Base-by-base conservation (phyloP, 1,140 invertebrate species). In the Drosophila nebulosa region DNA sequence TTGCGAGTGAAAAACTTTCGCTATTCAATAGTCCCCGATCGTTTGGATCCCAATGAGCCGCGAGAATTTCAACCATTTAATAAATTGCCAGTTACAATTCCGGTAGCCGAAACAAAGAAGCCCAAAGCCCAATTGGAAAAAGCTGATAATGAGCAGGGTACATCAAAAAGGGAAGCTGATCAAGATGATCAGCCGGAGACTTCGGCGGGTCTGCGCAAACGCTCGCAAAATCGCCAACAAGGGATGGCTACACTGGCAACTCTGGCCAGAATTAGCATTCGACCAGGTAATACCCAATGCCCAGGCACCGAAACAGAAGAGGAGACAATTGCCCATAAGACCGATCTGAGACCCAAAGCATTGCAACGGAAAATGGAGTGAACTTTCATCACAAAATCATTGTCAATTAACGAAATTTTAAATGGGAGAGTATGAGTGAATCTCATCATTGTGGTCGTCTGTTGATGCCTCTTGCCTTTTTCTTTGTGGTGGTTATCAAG, bases 1-100 rank as follows among this genome's bases (percentile, higher is more conserved):
- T 26, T 86, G 22, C 64, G 67, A 10, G 51, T 86, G 0, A 70
- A 57, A 16, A 61, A 86, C 50, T 69, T 52, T 36, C 83, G 83
- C 4, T 86, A 86, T 3, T 88, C 81, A 3, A 71, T 78, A 16
- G 69, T 64, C 0, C 21, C 26, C 0, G 70, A 18, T 55, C 63
- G 53, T 12, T 35, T 74, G 26, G 81, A 79, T 9, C 58, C 61
- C 0, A 52, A 36, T 21, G 69, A 77, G 55, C 35, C 52, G 12
- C 42, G 50, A 18, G 26, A 9, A n/a, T 39, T 14, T 10, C 26
- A 32, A 12, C n/a, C 60, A 27, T 0, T 14, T 22, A 1, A 27
- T 22, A 4, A 32, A 12, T 21, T 9, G n/a, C 2, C 46, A 16
- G 5, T 35, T 55, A 0, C 58, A 32, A 5, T 16, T 55, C 0